These are phyloP conservation scores for Tinamus major DNA, from an alignment of 2,797 vertebrate species.

Conservation along the genomic window DNA sequence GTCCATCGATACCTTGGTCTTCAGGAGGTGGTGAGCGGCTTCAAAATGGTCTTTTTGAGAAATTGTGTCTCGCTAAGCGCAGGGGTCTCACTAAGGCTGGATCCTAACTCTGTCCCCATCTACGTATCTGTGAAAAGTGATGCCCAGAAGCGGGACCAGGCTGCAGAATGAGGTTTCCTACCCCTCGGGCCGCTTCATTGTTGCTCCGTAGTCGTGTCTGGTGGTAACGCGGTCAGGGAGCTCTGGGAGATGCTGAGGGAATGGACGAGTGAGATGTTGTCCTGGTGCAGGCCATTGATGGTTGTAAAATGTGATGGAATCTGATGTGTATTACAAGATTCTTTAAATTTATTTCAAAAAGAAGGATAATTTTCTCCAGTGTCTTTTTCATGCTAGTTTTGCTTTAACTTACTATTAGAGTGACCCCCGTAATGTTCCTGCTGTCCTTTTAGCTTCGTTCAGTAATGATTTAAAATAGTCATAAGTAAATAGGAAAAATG, in stretches of 20 bases:
- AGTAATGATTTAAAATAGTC: not conserved
- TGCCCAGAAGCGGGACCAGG: accelerated
- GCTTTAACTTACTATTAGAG: not conserved
- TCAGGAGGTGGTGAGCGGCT: slow-evolving; percentile 10
- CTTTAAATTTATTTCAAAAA: not conserved
- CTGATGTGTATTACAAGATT: not conserved
- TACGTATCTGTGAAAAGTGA: not conserved
- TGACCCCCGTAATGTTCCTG: not conserved
- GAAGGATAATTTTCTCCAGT: not conserved
- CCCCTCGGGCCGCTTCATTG: not conserved
- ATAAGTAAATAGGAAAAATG: not conserved
- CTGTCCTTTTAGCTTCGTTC: not conserved
- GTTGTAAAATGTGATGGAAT: not conserved
- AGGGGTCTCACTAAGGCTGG: not conserved
- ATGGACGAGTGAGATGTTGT: not conserved
- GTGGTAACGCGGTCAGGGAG: not conserved
- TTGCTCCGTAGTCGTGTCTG: not conserved
- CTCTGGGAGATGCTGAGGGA: not conserved
- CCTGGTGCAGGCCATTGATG: not conserved
- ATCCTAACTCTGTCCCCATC: not conserved
- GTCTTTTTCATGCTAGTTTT: not conserved
- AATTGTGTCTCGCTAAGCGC: not conserved
- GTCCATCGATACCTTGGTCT: not conserved
- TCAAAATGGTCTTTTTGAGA: not conserved
- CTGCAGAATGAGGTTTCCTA: not conserved